These are phyloP conservation scores for Campylorhamphus procurvoides DNA, from an alignment of 2,113 vertebrate species.

Conservation along the genomic window DNA sequence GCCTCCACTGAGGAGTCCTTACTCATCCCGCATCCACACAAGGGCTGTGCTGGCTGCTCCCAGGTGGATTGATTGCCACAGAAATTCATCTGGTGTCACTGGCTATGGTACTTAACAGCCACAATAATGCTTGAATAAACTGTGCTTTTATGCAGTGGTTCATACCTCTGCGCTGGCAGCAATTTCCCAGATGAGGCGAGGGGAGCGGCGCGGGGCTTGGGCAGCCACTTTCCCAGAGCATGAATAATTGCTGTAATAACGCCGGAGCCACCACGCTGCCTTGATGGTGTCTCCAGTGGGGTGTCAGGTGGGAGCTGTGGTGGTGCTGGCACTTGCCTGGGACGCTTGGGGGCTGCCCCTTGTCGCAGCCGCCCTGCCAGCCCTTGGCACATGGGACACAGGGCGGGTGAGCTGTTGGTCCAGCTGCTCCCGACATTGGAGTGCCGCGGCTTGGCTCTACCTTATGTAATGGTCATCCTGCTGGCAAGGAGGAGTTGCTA, in stretches of 20 bases:
- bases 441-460: background rate
- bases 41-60: conserved; percentile 39
- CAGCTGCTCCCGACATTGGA: fast-evolving
- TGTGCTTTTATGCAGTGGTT: background rate
- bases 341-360: fast-evolving
- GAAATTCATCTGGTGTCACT: conserved; percentile 24
- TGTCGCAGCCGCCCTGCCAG: background rate
- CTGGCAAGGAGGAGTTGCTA: background rate
- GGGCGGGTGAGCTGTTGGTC: background rate
- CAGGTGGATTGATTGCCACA: conserved; percentile 35
- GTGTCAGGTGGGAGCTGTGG: background rate
- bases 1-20: conserved; percentile 41
- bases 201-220: background rate
- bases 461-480: background rate
- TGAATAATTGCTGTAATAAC: conserved; percentile 12
- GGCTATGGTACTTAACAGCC: conserved; percentile 6
- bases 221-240: background rate
- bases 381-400: fast-evolving
- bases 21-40: conserved; percentile 34
- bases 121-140: background rate
- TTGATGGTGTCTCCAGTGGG: background rate
- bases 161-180: background rate
- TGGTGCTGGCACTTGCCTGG: background rate
- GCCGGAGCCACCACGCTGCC: background rate
- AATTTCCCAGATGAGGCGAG: conserved; percentile 23